Base-by-base conservation (phyloP, 2,888 invertebrate species). In the Sphinx pinastri region DNA sequence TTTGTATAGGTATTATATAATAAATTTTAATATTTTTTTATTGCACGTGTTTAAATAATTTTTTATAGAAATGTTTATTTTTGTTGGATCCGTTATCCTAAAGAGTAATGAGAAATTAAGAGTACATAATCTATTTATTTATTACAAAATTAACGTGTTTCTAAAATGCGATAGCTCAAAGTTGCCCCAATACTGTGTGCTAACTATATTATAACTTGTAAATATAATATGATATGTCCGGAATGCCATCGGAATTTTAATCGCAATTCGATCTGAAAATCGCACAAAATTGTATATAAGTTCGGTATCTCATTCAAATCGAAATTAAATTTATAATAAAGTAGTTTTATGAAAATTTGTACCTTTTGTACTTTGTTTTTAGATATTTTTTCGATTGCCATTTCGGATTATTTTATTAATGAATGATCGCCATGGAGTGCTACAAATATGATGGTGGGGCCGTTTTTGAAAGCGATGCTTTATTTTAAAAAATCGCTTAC, bases 211-310 rank as follows among this genome's bases (percentile, higher is more conserved):
- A 47, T 60, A 25, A 47, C 47, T 60, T 63, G 49, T 63, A 19
- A 49, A 63, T 63, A 63, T 6, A 13, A 58, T 11, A 47, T 38
- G 0, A 38, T 45, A 47, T 45, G 16, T 63, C 19, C 19, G 19
- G 47, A 47, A 60, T 47, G 60, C 60, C 45, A 57, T 25, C 55
- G 55, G 16, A 47, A 12, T 60, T 47, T 47, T 12, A 57, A 57
- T 57, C 57, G 25, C 16, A 49, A 63, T 19, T 47, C 63, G 49
- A 63, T 63, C 63, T 63, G 49, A 63, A 19, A 16, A 19, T 49
- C 19, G 60, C 16, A 60, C 47, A 45, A 16, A 60, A 60, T 47
- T 16, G 2, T 13, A 63, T 0, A 47, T 19, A 47, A 19, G 16
- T 60, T 45, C 19, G 10, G 19, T 63, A 19, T 47, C 16, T 47